phyloP scores from a whole-genome alignment of 2,888 invertebrate species.

The Tipula confusa region DNA sequence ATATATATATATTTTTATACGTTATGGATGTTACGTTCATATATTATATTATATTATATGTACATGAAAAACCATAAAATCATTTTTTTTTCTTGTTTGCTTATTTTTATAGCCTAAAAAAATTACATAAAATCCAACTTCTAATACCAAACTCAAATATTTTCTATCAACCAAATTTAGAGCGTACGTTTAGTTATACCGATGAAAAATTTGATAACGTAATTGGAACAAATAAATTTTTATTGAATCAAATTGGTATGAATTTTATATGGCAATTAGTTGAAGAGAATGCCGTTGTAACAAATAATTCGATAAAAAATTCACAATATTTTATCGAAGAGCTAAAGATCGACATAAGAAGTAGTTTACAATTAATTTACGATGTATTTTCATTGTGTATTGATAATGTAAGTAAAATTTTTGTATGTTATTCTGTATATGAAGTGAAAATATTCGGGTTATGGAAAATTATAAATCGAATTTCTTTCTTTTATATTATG shows the following conservation, averaged over 20 bases:
- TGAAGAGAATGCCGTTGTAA: conserved; percentile 40
- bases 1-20: no score
- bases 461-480: background rate
- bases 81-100: background rate
- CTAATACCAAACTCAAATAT: conserved; percentile 49
- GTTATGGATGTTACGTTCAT: no score
- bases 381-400: conserved; percentile 79
- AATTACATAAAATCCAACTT: conserved; percentile 48
- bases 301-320: conserved; percentile 44
- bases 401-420: conserved; percentile 40
- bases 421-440: background rate
- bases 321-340: conserved; percentile 48
- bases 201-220: conserved; percentile 41
- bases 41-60: background rate
- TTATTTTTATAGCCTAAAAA: conserved; percentile 44
- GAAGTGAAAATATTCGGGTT: background rate
- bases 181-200: conserved; percentile 46
- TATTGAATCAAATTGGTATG: conserved; percentile 49
- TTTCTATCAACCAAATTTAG: conserved; percentile 60
- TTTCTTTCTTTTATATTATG: background rate
- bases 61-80: background rate
- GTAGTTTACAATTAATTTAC: conserved; percentile 86
- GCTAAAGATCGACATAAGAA: conserved; percentile 79
- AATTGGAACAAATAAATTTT: conserved; percentile 47
- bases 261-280: conserved; percentile 50